Percentiles rank a stretch among this genome's conserved stretches.
Conservation (phyloP, 2,113 vertebrate species). For the Pontoporia blainvillei region DNA sequence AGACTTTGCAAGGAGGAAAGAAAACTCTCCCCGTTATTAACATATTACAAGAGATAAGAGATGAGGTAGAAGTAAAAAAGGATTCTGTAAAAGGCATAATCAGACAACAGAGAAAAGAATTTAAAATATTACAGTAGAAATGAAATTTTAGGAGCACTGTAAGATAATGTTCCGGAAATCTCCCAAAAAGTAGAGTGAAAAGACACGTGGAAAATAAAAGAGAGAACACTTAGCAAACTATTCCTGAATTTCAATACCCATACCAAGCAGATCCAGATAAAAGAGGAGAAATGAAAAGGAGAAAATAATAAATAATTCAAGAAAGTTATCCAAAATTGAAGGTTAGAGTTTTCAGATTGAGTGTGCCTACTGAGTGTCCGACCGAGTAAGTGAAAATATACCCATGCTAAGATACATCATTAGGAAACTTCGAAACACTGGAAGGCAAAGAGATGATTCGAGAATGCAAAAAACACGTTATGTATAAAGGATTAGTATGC, state of each 20-base stretch:
- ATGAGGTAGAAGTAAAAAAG: neutral
- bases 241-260: neutral
- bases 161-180: neutral
- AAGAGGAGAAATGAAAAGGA: neutral
- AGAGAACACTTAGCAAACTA: neutral
- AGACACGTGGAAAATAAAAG: neutral
- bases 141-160: neutral
- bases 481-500: neutral
- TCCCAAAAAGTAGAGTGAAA: neutral
- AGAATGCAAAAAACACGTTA: neutral
- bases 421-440: neutral
- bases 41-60: neutral
- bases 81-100: neutral
- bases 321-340: neutral
- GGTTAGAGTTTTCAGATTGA: neutral
- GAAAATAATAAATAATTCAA: neutral
- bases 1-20: neutral
- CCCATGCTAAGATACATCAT: neutral
- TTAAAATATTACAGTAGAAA: neutral
- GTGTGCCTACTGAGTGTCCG: neutral
- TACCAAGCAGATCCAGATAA: neutral
- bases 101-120: neutral
- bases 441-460: neutral
- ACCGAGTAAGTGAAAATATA: neutral
- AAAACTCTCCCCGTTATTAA: neutral